Evolutionary conservation across 2,888 invertebrate genomes (phyloP).

Genomic region (Steinernema hermaphroditum): DNA sequence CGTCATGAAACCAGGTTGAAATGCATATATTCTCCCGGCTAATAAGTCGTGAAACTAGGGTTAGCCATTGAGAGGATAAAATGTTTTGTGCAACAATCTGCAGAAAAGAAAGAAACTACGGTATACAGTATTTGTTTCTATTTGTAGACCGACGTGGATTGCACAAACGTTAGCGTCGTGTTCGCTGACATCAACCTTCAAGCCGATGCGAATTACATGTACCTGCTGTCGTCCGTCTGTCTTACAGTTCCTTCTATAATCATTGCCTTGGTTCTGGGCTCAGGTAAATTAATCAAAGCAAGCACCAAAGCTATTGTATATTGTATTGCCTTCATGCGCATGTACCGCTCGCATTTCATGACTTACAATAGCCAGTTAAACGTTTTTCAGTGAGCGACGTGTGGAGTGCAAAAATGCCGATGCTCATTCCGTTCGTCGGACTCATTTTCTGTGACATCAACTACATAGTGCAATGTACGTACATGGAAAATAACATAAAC

Average conservation of each 20-base stretch:
- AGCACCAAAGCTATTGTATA: too few relatives aligned
- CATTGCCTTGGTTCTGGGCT: slow-evolving; percentile 66
- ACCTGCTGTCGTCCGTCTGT: slow-evolving; percentile 65
- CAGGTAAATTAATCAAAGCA: too few relatives aligned
- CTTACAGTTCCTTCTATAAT: slow-evolving; percentile 67
- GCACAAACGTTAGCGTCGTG: slow-evolving; percentile 49
- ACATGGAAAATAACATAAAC: slow-evolving; percentile 57
- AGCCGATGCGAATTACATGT: slow-evolving; percentile 66
- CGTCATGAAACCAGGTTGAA: too few relatives aligned
- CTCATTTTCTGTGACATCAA: slow-evolving; percentile 59
- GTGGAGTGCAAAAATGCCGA: slow-evolving; percentile 67
- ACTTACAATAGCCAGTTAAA: too few relatives aligned
- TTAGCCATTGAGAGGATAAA: too few relatives aligned
- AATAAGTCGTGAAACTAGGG: too few relatives aligned
- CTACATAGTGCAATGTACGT: slow-evolving; percentile 65
- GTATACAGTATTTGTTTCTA: too few relatives aligned
- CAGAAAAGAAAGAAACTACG: too few relatives aligned
- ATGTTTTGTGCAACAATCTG: too few relatives aligned
- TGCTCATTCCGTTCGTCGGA: slow-evolving; percentile 67
- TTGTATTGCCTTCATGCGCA: neutral
- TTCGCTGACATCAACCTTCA: slow-evolving; percentile 65
- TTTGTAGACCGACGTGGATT: slow-evolving; percentile 33
- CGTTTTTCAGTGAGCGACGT: slow-evolving; percentile 66
- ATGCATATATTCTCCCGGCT: too few relatives aligned
- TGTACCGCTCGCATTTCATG: too few relatives aligned